Percentiles rank a stretch among this genome's conserved stretches.
phyloP scores from a whole-genome alignment of 53 echinoderm and acorn worm genomes.

The Pentamera pediparva region DNA sequence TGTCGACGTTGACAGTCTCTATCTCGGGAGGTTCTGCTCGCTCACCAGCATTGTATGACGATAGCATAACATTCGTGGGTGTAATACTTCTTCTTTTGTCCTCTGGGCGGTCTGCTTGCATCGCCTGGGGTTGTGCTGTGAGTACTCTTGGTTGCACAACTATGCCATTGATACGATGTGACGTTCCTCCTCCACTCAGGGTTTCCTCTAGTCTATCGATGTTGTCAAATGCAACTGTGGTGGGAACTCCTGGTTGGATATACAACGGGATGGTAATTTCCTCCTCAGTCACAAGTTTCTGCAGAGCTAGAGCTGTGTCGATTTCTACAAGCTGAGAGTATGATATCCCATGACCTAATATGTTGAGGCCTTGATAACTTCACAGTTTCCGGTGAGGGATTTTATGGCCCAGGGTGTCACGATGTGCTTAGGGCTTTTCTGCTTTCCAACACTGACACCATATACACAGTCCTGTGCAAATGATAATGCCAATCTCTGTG shows the following conservation, averaged over 20 bases:
- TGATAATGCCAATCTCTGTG: slow-evolving; percentile 10
- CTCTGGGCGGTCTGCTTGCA: neutral
- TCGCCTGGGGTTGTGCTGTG: neutral
- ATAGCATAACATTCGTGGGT: neutral
- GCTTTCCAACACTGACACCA: slow-evolving; percentile 21
- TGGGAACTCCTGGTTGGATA: slow-evolving; percentile 24
- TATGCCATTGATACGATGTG: slow-evolving; percentile 52
- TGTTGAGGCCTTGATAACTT: slow-evolving; percentile 40
- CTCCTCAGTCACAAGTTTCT: slow-evolving; percentile 23
- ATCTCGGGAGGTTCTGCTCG: slow-evolving; percentile 28
- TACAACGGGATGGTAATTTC: slow-evolving; percentile 22
- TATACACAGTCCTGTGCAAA: slow-evolving; percentile 32
- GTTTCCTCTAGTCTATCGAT: slow-evolving; percentile 49
- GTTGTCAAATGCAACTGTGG: slow-evolving; percentile 43
- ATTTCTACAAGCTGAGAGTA: slow-evolving; percentile 44
- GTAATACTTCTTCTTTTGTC: slow-evolving; percentile 33
- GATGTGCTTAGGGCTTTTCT: slow-evolving; percentile 39
- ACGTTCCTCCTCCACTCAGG: slow-evolving; percentile 42
- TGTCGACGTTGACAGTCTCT: neutral
- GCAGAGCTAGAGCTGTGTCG: slow-evolving; percentile 41
- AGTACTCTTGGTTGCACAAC: slow-evolving; percentile 29
- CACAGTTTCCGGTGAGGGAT: slow-evolving; percentile 43
- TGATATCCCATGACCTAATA: slow-evolving; percentile 46
- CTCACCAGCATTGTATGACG: slow-evolving; percentile 38
- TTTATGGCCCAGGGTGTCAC: slow-evolving; percentile 35